phyloP scores from a whole-genome alignment of 1,140 invertebrate genomes.

The Brachionus angularis region DNA sequence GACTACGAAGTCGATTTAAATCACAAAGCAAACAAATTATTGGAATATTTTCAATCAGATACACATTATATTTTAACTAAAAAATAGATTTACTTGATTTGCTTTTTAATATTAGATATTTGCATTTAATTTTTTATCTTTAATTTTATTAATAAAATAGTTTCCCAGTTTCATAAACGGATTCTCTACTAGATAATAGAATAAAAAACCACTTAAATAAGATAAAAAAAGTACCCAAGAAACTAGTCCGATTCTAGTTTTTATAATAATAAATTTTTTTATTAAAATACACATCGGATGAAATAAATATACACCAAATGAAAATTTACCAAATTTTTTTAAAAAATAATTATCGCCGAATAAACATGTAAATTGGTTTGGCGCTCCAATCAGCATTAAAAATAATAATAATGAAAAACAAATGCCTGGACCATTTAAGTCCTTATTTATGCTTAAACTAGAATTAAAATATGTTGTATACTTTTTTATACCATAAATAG shows the following conservation, averaged over 20 bases:
- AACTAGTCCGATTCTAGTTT: neutral
- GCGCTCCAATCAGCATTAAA: neutral
- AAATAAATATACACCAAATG: slow-evolving; percentile 3
- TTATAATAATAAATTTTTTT: neutral
- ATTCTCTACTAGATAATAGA: slow-evolving; percentile 20
- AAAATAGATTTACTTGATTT: too few relatives aligned
- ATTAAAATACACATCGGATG: neutral
- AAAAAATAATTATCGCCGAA: slow-evolving; percentile 18
- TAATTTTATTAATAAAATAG: neutral
- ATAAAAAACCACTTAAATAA: neutral
- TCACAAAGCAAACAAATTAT: too few relatives aligned
- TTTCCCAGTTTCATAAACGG: slow-evolving; percentile 3
- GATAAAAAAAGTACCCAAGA: neutral
- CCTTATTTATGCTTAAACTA: neutral
- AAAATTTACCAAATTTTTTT: slow-evolving; percentile 25
- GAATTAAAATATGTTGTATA: neutral
- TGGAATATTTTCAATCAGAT: too few relatives aligned
- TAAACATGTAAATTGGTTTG: slow-evolving; percentile 9
- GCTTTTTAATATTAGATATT: too few relatives aligned
- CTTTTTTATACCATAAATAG: slow-evolving; percentile 4
- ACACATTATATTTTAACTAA: too few relatives aligned
- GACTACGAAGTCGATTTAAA: too few relatives aligned
- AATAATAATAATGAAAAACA: slow-evolving; percentile 14
- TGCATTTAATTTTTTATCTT: too few relatives aligned
- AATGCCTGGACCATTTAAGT: neutral